Evolutionary conservation across 2,797 vertebrate species (phyloP).

Genomic region (Cryptoblepharus egeriae): DNA sequence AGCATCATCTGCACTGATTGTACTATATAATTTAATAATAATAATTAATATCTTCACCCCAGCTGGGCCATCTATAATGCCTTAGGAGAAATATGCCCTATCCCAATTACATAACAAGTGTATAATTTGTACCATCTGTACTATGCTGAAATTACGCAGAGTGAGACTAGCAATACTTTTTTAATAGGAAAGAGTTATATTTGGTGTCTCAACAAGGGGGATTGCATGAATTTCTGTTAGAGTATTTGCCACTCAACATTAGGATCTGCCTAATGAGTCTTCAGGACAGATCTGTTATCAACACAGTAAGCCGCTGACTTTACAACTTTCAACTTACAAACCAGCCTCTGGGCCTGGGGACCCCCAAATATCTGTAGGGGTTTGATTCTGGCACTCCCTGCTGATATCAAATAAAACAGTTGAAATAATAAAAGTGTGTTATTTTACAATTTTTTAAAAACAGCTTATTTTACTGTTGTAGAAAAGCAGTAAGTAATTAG

Average conservation of each 20-base stretch:
- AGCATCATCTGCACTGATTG: too few species aligned
- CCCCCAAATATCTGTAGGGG: too few species aligned
- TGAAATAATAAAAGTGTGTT: too few species aligned
- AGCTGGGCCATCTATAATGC: not conserved
- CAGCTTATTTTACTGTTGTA: too few species aligned
- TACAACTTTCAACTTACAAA: too few species aligned
- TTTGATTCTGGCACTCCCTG: too few species aligned
- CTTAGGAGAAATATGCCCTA: not conserved
- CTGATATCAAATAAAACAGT: too few species aligned
- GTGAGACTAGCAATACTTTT: not conserved
- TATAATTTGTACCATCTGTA: not conserved
- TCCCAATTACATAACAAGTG: not conserved
- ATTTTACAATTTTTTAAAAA: too few species aligned
- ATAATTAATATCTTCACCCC: not conserved
- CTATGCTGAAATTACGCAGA: not conserved
- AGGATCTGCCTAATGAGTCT: not conserved
- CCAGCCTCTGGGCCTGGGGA: too few species aligned
- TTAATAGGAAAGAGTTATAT: not conserved
- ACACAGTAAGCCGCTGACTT: too few species aligned
- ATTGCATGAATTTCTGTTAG: not conserved
- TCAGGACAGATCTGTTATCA: not conserved
- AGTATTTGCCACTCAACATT: not conserved
- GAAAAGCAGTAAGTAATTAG: too few species aligned
- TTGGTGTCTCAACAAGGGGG: not conserved
- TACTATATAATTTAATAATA: too few species aligned